These are phyloP conservation scores for Acanthopleura granulata DNA, from an alignment of 2,888 invertebrate species.

Conservation along the genomic window DNA sequence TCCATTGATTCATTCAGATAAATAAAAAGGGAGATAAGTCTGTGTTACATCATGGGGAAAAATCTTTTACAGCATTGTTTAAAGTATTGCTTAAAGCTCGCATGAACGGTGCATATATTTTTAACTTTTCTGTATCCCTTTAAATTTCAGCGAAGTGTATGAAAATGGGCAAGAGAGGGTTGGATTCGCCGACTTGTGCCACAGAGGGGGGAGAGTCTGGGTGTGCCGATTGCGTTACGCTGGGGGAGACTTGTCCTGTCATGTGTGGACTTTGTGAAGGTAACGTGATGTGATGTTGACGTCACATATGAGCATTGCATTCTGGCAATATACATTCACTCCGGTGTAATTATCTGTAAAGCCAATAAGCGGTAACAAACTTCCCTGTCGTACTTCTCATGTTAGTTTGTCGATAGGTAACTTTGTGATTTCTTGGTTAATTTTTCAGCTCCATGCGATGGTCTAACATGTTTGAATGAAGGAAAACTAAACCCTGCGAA, in stretches of 20 bases:
- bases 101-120: too few species aligned
- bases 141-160: slow-evolving; percentile 39
- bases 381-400: too few species aligned
- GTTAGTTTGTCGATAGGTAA: too few species aligned
- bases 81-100: too few species aligned
- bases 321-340: too few species aligned
- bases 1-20: too few species aligned
- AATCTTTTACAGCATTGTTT: too few species aligned
- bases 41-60: too few species aligned
- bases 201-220: slow-evolving; percentile 45
- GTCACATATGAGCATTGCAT: neutral
- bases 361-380: too few species aligned
- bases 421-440: neutral
- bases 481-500: slow-evolving; percentile 42
- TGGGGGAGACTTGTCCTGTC: slow-evolving; percentile 54
- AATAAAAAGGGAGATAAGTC: too few species aligned
- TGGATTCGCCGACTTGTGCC: slow-evolving; percentile 44
- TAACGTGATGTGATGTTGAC: slow-evolving; percentile 28
- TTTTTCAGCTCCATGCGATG: slow-evolving; percentile 39
- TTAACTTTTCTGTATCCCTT: too few species aligned
- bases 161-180: slow-evolving; percentile 44
- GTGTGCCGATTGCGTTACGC: slow-evolving; percentile 49
- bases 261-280: slow-evolving; percentile 57
- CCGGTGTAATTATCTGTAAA: too few species aligned
- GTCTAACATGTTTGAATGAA: slow-evolving; percentile 47